These are phyloP conservation scores for Phymorhynchus buccinoides DNA, from an alignment of 1,140 invertebrate genomes.

Conservation along the genomic window DNA sequence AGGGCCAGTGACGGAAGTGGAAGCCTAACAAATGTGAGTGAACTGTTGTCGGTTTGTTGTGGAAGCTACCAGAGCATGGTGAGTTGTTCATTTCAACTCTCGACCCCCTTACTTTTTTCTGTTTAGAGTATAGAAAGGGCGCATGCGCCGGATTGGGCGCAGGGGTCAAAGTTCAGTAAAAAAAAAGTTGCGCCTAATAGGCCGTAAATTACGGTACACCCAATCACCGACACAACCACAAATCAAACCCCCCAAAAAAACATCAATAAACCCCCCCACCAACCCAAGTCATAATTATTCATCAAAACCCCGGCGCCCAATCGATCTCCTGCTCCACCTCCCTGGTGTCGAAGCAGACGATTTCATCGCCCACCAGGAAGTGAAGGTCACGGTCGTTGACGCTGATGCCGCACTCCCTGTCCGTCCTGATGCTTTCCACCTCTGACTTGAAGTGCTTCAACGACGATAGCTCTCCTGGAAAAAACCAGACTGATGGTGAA, in stretches of 20 bases:
- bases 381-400: conserved; percentile 80
- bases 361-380: conserved; percentile 84
- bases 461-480: conserved; percentile 80
- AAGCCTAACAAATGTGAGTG: too few relatives aligned
- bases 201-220: too few relatives aligned
- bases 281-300: background rate
- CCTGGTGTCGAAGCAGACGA: conserved; percentile 84
- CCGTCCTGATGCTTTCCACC: conserved; percentile 86
- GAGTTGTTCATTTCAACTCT: too few relatives aligned
- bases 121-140: too few relatives aligned
- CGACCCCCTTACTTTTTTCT: too few relatives aligned
- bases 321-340: conserved; percentile 79
- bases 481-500: background rate
- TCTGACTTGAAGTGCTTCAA: conserved; percentile 93
- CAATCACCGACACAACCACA: background rate
- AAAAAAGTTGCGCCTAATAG: too few relatives aligned
- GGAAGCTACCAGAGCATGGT: too few relatives aligned
- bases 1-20: too few relatives aligned
- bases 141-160: too few relatives aligned
- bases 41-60: too few relatives aligned
- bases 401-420: conserved; percentile 89
- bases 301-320: conserved; percentile 88
- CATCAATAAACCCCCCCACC: background rate
- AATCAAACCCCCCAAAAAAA: background rate
- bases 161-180: too few relatives aligned